Conservation (phyloP, 1,140 invertebrate genomes). For the Neodiprion lecontei region DNA sequence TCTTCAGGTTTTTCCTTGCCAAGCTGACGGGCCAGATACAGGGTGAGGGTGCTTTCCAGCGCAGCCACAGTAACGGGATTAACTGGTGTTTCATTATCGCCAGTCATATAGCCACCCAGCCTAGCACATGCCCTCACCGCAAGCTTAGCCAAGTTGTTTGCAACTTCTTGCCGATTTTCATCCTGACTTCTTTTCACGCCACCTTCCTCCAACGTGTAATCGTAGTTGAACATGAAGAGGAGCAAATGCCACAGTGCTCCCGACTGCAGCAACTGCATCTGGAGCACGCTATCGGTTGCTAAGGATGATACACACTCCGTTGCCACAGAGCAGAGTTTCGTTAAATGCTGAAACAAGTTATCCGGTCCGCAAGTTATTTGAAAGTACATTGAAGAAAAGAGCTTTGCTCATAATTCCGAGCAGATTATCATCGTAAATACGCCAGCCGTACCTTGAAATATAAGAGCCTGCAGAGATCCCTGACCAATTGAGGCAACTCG, state of each 20-base stretch:
- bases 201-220: constrained; percentile 97
- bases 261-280: constrained; percentile 88
- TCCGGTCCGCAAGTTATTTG: constrained; percentile 23
- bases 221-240: constrained; percentile 92
- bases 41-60: constrained; percentile 85
- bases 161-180: constrained; percentile 85
- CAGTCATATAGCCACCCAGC: constrained; percentile 76
- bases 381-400: constrained; percentile 14
- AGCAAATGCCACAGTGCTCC: constrained; percentile 94
- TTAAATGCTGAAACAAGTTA: constrained; percentile 71
- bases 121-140: constrained; percentile 84
- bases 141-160: constrained; percentile 90
- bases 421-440: constrained; percentile 13
- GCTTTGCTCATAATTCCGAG: constrained; percentile 5
- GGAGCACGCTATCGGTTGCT: constrained; percentile 80
- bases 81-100: constrained; percentile 69
- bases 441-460: constrained; percentile 79
- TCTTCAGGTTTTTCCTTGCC: constrained; percentile 75
- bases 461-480: constrained; percentile 88
- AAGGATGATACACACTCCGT: constrained; percentile 87
- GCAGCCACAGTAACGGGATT: constrained; percentile 73
- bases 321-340: constrained; percentile 79
- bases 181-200: constrained; percentile 87
- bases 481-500: constrained; percentile 84
- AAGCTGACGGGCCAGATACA: constrained; percentile 85